Percentiles rank a stretch among this genome's conserved stretches.
Evolutionary conservation across 2,797 vertebrate genomes (phyloP).

Genomic region (Sitta carolinensis): DNA sequence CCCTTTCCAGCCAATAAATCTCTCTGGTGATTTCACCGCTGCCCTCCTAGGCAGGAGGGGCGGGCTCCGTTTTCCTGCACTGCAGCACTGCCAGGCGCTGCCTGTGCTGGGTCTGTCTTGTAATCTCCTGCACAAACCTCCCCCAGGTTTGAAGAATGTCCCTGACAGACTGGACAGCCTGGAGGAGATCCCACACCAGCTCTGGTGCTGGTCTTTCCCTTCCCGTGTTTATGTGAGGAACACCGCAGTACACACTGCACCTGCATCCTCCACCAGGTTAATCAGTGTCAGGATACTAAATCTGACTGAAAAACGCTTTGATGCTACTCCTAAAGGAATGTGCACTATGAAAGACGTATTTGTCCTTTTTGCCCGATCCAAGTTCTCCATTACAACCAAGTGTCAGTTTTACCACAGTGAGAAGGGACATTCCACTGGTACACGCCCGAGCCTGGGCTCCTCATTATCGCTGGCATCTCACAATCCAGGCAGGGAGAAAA

Average conservation of each 20-base stretch:
- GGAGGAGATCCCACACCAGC: conserved; percentile 28
- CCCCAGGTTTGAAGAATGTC: not conserved
- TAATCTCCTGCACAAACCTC: conserved; percentile 43
- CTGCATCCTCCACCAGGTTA: conserved; percentile 10
- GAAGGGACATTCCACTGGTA: not conserved
- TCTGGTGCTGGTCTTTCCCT: conserved; percentile 11
- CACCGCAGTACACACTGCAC: not conserved
- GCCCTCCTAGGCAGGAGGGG: accelerated
- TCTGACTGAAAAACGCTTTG: conserved; percentile 65
- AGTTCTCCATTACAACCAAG: not conserved
- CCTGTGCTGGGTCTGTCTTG: conserved; percentile 50
- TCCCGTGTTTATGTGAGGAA: conserved; percentile 22
- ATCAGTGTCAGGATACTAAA: conserved; percentile 24
- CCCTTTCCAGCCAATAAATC: not conserved
- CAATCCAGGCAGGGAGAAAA: not conserved
- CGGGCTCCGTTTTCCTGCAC: not conserved
- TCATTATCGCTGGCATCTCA: not conserved
- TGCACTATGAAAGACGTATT: conserved; percentile 33
- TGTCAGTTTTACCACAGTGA: not conserved
- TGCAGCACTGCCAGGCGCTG: conserved; percentile 40
- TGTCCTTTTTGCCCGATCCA: not conserved
- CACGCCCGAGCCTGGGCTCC: not conserved
- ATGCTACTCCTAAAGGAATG: conserved; percentile 22
- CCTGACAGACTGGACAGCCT: conserved; percentile 13
- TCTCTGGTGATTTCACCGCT: not conserved